Conservation (phyloP, 2,113 vertebrate species). For the Eurypyga helias region DNA sequence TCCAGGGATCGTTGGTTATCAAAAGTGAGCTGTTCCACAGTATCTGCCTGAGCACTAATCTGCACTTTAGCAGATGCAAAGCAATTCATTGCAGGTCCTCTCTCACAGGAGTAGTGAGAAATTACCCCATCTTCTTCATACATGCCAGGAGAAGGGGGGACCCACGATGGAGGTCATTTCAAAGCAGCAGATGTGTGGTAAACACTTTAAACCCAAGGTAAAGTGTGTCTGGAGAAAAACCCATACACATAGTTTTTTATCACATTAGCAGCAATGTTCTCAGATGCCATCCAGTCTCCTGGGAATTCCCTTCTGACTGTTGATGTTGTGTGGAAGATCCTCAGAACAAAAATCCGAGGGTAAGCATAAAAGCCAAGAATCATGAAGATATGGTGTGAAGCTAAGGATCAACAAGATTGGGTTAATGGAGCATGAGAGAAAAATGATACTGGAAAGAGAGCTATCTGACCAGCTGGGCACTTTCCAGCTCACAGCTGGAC, state of each 20-base stretch:
- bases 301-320: background rate
- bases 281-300: background rate
- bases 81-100: background rate
- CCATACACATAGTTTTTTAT: too few species aligned
- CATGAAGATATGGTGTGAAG: background rate
- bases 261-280: background rate
- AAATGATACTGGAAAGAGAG: background rate
- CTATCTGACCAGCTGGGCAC: background rate
- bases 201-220: background rate
- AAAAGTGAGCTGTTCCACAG: background rate
- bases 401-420: background rate
- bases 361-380: background rate
- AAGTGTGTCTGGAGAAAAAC: accelerated
- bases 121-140: background rate
- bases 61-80: background rate
- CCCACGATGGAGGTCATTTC: background rate
- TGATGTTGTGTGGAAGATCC: background rate
- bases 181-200: background rate
- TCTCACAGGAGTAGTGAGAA: background rate
- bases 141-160: background rate
- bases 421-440: background rate
- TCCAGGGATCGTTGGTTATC: background rate
- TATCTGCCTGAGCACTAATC: background rate
- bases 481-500: background rate
- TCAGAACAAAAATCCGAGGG: background rate